A percentile compares a stretch with the other conserved stretches of the same genome.
phyloP scores from a whole-genome alignment of 2,113 vertebrate species.

The Gnathonemus longibarbis region DNA sequence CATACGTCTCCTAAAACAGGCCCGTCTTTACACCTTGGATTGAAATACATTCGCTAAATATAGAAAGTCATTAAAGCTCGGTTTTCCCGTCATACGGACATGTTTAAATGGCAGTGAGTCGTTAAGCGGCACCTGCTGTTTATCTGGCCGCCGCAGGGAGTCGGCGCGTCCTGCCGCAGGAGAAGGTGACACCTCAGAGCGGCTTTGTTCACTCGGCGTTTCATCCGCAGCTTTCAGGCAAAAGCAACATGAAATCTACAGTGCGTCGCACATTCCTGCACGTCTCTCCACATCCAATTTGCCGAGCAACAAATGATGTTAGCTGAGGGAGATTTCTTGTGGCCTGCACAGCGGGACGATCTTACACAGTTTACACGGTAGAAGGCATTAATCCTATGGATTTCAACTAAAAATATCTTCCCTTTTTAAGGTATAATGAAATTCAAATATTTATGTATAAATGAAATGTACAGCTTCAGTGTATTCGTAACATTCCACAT shows the following conservation, averaged over 20 bases:
- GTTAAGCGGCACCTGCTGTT: not conserved
- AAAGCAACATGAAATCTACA: not conserved
- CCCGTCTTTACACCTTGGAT: not conserved
- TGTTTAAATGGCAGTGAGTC: not conserved
- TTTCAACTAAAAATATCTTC: not conserved
- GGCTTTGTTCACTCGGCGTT: not conserved
- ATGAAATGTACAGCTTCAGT: not conserved
- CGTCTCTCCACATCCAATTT: not conserved
- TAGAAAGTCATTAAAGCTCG: not conserved
- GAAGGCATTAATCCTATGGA: not conserved
- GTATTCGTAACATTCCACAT: not conserved
- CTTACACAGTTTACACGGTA: not conserved
- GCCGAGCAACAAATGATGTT: not conserved
- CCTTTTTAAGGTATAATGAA: not conserved
- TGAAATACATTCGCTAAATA: not conserved
- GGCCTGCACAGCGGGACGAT: not conserved
- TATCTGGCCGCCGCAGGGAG: not conserved
- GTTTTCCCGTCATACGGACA: not conserved
- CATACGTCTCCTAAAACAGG: not conserved
- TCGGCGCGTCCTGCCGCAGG: not conserved
- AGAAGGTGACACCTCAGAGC: not conserved
- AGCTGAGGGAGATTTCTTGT: not conserved
- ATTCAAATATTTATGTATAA: not conserved
- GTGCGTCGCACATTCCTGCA: not conserved
- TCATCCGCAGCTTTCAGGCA: not conserved